Evolutionary conservation across 2,888 invertebrate species (phyloP).

Genomic region (Scaptodrosophila latifasciaeformis): DNA sequence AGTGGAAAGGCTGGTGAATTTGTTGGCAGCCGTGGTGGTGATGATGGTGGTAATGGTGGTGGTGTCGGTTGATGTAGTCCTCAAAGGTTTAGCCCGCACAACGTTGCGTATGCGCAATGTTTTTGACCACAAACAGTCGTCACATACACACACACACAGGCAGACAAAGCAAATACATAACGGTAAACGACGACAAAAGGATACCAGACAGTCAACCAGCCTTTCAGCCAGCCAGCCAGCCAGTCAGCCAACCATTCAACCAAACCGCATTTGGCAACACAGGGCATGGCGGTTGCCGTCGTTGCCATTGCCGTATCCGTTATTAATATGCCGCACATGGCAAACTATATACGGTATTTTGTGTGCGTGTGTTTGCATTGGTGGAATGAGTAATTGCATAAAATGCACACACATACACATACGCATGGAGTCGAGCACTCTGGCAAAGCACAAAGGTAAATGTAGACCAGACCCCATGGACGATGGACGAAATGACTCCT

Average conservation of each 20-base stretch:
- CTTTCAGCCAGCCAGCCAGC: not conserved
- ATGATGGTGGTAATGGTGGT: no score
- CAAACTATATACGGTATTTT: constrained; percentile 12
- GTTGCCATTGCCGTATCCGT: not conserved
- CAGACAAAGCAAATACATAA: no score
- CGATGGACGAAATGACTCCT: no score
- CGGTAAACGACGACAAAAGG: constrained; percentile 1
- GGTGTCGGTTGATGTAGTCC: not conserved
- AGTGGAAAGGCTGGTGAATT: no score
- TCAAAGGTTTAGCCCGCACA: not conserved
- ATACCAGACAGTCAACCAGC: not conserved
- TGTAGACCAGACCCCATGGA: no score
- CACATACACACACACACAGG: no score
- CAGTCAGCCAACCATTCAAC: not conserved
- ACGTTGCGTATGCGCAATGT: constrained; percentile 4
- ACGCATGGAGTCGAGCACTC: constrained; percentile 7
- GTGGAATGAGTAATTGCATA: constrained; percentile 40
- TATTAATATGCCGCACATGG: constrained; percentile 3
- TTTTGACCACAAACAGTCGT: constrained; percentile 4
- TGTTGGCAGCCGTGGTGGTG: no score
- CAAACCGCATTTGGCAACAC: no score
- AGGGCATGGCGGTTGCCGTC: not conserved
- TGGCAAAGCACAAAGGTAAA: constrained; percentile 18
- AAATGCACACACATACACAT: constrained; percentile 39
- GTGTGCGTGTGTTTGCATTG: constrained; percentile 11